phyloP scores from a whole-genome alignment of 2,113 vertebrate species.

The Sinocyclocheilus grahami region DNA sequence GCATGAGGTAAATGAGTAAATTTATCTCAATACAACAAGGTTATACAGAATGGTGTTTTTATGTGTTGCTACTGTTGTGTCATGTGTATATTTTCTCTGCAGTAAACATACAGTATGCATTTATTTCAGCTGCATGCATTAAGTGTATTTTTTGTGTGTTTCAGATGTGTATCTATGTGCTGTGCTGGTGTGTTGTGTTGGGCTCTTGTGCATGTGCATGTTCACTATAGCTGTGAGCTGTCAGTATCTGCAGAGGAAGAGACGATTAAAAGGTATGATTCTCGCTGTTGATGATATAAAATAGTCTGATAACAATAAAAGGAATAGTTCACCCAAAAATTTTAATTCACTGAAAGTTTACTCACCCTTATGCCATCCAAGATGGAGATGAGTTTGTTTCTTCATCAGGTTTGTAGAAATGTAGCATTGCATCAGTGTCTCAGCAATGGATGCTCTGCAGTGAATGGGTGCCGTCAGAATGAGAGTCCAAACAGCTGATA shows the following conservation, averaged over 20 bases:
- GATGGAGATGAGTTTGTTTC: too few relatives aligned
- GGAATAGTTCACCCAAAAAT: background rate
- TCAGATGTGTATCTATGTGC: slow-evolving; percentile 90
- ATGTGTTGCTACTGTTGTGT: background rate
- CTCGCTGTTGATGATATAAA: background rate
- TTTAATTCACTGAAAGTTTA: background rate
- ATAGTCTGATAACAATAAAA: background rate
- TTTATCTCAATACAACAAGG: background rate
- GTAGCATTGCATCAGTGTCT: too few relatives aligned
- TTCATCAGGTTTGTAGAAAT: too few relatives aligned
- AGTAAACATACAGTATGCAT: background rate
- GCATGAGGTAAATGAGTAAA: background rate
- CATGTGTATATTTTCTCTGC: background rate
- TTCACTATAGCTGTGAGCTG: slow-evolving; percentile 88
- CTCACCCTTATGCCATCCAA: too few relatives aligned
- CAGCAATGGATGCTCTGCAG: too few relatives aligned
- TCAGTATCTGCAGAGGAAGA: slow-evolving; percentile 87
- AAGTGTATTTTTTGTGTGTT: slow-evolving; percentile 61
- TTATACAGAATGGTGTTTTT: background rate
- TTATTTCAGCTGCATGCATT: background rate
- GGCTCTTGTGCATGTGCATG: slow-evolving; percentile 90
- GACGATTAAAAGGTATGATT: slow-evolving; percentile 81
- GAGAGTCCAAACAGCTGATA: background rate
- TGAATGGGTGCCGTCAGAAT: too few relatives aligned
- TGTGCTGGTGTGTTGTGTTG: slow-evolving; percentile 87